Evolutionary conservation across 2,113 vertebrate species (phyloP).

Genomic region (Nothoprocta pentlandii): DNA sequence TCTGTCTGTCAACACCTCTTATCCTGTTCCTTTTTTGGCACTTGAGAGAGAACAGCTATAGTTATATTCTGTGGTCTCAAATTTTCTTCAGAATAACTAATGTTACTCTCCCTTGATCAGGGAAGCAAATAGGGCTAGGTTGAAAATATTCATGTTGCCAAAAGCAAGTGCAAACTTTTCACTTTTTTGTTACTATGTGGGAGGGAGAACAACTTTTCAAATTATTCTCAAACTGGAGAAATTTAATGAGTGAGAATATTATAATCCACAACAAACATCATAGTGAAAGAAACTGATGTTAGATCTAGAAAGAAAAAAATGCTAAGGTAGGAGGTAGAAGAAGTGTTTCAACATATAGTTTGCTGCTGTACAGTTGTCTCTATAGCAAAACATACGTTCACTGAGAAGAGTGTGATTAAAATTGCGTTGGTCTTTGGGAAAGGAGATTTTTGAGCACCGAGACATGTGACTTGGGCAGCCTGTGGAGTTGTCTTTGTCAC

Average conservation of each 20-base stretch:
- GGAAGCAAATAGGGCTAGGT: neutral
- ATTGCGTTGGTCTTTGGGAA: neutral
- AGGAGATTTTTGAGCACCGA: neutral
- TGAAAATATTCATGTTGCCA: neutral
- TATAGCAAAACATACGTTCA: neutral
- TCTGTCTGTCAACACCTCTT: conserved; percentile 27
- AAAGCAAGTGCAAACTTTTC: neutral
- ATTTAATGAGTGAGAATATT: neutral
- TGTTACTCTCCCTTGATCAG: neutral
- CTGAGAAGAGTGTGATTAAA: neutral
- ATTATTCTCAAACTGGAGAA: neutral
- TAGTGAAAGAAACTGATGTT: neutral
- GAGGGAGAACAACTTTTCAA: neutral
- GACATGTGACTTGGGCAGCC: neutral
- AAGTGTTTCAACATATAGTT: neutral
- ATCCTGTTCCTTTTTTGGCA: conserved; percentile 33
- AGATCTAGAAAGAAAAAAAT: neutral
- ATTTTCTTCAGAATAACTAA: conserved; percentile 21
- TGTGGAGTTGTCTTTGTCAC: neutral
- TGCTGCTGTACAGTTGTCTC: neutral
- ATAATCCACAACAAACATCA: neutral
- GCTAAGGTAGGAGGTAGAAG: neutral
- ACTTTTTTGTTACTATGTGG: neutral
- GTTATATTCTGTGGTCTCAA: conserved; percentile 14
- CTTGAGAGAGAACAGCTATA: neutral